Conservation (phyloP, 2,113 vertebrate species). For the Azemiops feae region DNA sequence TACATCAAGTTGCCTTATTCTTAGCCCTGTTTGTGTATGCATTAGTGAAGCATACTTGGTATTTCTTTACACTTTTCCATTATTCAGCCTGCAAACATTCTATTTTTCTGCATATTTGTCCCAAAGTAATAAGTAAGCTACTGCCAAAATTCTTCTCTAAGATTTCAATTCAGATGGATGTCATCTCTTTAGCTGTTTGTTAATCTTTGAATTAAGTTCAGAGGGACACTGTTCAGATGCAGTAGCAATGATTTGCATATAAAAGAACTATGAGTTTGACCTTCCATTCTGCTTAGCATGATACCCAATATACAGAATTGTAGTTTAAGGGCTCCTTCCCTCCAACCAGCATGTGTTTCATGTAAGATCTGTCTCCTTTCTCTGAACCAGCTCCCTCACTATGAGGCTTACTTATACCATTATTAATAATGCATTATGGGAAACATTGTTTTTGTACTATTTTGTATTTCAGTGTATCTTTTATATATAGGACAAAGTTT, state of each 20-base stretch:
- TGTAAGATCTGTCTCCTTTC: neutral
- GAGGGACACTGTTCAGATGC: neutral
- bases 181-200: neutral
- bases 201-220: neutral
- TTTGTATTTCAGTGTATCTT: neutral
- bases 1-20: neutral
- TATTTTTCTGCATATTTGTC: neutral
- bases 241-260: neutral
- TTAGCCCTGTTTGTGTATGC: neutral
- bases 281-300: neutral
- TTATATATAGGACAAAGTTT: neutral
- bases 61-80: neutral
- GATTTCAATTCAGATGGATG: neutral
- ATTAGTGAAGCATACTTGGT: neutral
- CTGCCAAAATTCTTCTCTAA: neutral
- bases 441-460: neutral
- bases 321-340: neutral
- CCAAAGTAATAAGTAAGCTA: neutral
- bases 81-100: neutral
- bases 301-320: neutral
- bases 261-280: neutral
- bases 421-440: neutral
- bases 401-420: neutral
- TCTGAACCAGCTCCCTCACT: neutral
- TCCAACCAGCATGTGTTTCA: neutral